Percentiles rank a stretch among this genome's conserved stretches.
phyloP scores from a whole-genome alignment of 2,797 vertebrate species.

The Gymnothorax javanicus region DNA sequence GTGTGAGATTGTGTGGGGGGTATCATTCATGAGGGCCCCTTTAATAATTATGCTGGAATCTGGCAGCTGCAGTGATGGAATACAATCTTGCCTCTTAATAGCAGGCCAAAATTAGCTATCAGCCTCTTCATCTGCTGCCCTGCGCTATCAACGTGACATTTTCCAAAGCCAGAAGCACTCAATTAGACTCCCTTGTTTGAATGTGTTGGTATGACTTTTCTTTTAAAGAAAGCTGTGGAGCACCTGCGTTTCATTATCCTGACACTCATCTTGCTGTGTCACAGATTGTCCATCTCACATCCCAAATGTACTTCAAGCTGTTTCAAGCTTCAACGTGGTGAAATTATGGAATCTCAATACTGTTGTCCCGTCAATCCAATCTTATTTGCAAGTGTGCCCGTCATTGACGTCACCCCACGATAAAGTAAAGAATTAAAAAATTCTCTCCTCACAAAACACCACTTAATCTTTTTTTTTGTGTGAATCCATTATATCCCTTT shows the following conservation, averaged over 20 bases:
- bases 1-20: slow-evolving; percentile 9
- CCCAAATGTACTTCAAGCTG: slow-evolving; percentile 65
- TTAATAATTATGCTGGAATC: slow-evolving; percentile 52
- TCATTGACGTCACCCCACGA: slow-evolving; percentile 51
- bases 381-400: slow-evolving; percentile 44
- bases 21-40: slow-evolving; percentile 46
- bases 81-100: slow-evolving; percentile 37
- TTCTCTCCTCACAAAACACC: slow-evolving; percentile 50
- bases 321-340: slow-evolving; percentile 58
- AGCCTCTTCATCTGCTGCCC: slow-evolving; percentile 49
- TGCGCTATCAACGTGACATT: slow-evolving; percentile 59
- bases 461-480: slow-evolving; percentile 50
- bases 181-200: slow-evolving; percentile 58
- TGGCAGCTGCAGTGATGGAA: slow-evolving; percentile 54
- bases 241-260: slow-evolving; percentile 72
- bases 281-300: slow-evolving; percentile 54
- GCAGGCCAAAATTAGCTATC: slow-evolving; percentile 51
- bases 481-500: slow-evolving; percentile 27
- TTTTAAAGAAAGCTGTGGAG: slow-evolving; percentile 50
- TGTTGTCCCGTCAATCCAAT: slow-evolving; percentile 39
- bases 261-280: slow-evolving; percentile 66
- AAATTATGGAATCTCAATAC: slow-evolving; percentile 53
- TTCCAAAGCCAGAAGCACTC: slow-evolving; percentile 59
- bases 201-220: slow-evolving; percentile 47
- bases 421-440: slow-evolving; percentile 55